Base-by-base conservation (phyloP, 2,888 invertebrate genomes). In the Hololepta plana region DNA sequence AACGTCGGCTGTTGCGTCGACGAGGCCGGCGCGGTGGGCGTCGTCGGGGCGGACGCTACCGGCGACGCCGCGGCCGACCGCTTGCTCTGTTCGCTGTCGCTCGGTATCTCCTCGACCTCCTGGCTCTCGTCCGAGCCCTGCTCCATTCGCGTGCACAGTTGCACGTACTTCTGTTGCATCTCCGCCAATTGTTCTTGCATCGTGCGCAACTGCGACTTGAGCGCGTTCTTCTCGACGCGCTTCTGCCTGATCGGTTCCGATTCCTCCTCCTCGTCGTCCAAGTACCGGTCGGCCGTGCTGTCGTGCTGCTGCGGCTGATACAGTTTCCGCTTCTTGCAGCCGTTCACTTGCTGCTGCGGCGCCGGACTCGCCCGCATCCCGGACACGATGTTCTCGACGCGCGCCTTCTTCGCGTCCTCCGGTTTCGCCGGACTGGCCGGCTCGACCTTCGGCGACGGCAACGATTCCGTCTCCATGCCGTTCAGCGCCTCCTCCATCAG, bases 221-320 rank as follows among this genome's bases (percentile, higher is more conserved):
- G 63, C 31, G 77, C 75, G 47, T 82, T 81, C 51, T 84, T 84
- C 56, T 84, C 82, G 42, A 79, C 79, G 40, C 81, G 68, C 53
- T 82, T 84, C 49, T 80, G 79, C 49, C 77, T 70, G 33, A 84
- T 71, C 33, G 81, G 79, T 32, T 73, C 72, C 30, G 74, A 72
- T 41, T 70, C 70, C 40, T 72, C 67, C 39, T 74, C 74, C 41
- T 81, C 77, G 37, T 77, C 80, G 32, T 75, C 77, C 32, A 75
- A 74, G 39, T 72, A 73, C 36, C 55, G 43, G 32, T 64, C 63
- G 30, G 67, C 66, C 25, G 68, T 55, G 27, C 71, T 72, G 46
- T 80, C 80, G 53, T 90, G 87, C 47, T 91, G 91, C 53, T 90
- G 88, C 7, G 93, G 93, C 46, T 90, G 88, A 50, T 91, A 91